A percentile compares a stretch with the other conserved stretches of the same genome.
Conservation (phyloP, 2,888 invertebrate genomes). For the Drosophila seclusa region DNA sequence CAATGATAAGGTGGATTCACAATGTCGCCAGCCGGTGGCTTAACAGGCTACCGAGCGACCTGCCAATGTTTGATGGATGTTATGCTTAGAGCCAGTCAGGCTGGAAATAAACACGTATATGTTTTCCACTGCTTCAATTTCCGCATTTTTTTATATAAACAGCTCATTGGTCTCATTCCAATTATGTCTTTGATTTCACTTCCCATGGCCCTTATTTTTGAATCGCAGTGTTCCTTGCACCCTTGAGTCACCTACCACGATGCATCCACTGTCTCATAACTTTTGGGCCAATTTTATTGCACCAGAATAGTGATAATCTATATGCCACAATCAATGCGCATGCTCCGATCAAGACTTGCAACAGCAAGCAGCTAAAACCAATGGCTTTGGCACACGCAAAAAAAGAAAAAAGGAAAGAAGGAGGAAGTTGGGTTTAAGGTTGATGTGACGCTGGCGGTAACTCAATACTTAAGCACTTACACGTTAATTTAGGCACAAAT, state of each 20-base stretch:
- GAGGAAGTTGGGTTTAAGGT: slow-evolving; percentile 14
- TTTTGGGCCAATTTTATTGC: slow-evolving; percentile 41
- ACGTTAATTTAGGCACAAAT: slow-evolving; percentile 85
- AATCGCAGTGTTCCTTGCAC: not conserved
- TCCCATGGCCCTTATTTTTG: not conserved
- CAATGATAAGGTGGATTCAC: slow-evolving; percentile 59
- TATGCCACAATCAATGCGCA: slow-evolving; percentile 78
- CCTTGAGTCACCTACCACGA: not conserved
- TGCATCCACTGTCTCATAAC: not conserved
- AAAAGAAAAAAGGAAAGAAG: slow-evolving; percentile 4
- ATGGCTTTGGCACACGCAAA: slow-evolving; percentile 65
- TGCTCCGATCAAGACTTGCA: slow-evolving; percentile 51
- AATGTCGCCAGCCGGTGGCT: slow-evolving; percentile 59
- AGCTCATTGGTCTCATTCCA: not conserved
- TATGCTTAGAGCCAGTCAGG: not conserved
- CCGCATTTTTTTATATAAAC: not conserved
- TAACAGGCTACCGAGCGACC: slow-evolving; percentile 55
- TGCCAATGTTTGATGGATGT: slow-evolving; percentile 71
- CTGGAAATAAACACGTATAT: not conserved
- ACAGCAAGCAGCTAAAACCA: slow-evolving; percentile 17
- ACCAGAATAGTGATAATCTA: slow-evolving; percentile 59
- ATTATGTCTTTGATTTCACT: not conserved
- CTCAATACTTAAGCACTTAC: slow-evolving; percentile 83
- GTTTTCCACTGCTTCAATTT: not conserved
- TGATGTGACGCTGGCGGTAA: slow-evolving; percentile 64